A percentile compares a stretch with the other conserved stretches of the same genome.
Evolutionary conservation across 2,797 vertebrate species (phyloP).

Genomic region (Halcyon smyrnensis): DNA sequence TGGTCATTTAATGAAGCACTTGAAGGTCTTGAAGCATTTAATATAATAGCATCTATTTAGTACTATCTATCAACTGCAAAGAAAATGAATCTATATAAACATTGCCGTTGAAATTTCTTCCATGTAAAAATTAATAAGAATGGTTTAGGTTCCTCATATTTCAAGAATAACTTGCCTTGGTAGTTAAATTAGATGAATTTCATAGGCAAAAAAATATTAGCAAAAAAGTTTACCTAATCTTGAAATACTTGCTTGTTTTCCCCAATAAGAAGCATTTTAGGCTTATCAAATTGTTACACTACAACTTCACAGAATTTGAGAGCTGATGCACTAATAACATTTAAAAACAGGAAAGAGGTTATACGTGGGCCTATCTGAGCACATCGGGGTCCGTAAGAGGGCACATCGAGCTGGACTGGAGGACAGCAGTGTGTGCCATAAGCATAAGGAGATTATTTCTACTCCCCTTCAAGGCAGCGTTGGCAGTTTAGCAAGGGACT

Average conservation of each 20-base stretch:
- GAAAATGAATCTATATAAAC: not conserved
- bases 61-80: not conserved
- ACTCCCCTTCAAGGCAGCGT: not conserved
- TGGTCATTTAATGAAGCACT: not conserved
- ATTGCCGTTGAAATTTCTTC: not conserved
- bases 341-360: not conserved
- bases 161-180: not conserved
- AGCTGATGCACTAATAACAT: not conserved
- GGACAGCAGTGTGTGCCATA: rapidly evolving
- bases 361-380: not conserved
- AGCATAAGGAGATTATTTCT: not conserved
- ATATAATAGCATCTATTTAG: not conserved
- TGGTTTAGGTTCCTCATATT: not conserved
- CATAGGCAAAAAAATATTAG: not conserved
- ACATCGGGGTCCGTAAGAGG: rapidly evolving
- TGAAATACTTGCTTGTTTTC: not conserved
- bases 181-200: not conserved
- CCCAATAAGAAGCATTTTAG: not conserved
- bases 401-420: not conserved
- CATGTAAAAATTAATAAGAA: not conserved
- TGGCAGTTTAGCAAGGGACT: not conserved
- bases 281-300: not conserved
- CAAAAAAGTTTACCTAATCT: not conserved
- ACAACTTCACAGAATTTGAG: not conserved
- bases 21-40: not conserved